Conservation (phyloP, 2,888 invertebrate species). For the Scaptomyza flava region DNA sequence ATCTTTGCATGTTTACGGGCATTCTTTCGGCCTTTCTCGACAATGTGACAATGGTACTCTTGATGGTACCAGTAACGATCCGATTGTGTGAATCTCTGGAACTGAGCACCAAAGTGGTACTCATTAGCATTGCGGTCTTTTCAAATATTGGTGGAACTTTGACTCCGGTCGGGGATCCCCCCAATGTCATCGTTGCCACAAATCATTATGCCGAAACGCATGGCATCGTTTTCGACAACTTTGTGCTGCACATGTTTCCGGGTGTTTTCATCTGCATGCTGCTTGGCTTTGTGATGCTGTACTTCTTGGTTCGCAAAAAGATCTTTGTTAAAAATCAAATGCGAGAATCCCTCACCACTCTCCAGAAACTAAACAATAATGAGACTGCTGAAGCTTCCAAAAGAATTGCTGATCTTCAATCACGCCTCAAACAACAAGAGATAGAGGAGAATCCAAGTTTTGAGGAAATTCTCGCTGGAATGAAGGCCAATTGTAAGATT, state of each 20-base stretch:
- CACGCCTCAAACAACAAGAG: conserved; percentile 55
- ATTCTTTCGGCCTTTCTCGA: conserved; percentile 89
- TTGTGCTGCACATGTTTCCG: conserved; percentile 91
- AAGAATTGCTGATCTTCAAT: background rate
- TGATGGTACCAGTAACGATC: conserved; percentile 90
- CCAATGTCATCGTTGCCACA: conserved; percentile 84
- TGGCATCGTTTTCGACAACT: conserved; percentile 91
- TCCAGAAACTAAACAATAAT: conserved; percentile 87
- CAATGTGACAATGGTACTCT: conserved; percentile 90
- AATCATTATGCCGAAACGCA: conserved; percentile 58
- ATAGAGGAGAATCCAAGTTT: conserved; percentile 85
- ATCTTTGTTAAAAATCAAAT: conserved; percentile 88
- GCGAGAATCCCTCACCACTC: conserved; percentile 91
- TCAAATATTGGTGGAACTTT: conserved; percentile 95
- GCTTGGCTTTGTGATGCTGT: conserved; percentile 88
- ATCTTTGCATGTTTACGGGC: conserved; percentile 88
- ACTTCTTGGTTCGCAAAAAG: conserved; percentile 88
- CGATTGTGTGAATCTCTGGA: conserved; percentile 94
- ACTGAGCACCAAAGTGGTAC: conserved; percentile 91
- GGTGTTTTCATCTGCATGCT: conserved; percentile 86
- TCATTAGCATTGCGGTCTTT: conserved; percentile 93
- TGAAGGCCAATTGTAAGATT: conserved; percentile 90
- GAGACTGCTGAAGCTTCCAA: background rate
- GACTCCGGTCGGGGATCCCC: conserved; percentile 95
- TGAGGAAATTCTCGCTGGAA: conserved; percentile 85